Evolutionary conservation across 2,113 vertebrate genomes (phyloP).

Genomic region (Anoura caudifer): DNA sequence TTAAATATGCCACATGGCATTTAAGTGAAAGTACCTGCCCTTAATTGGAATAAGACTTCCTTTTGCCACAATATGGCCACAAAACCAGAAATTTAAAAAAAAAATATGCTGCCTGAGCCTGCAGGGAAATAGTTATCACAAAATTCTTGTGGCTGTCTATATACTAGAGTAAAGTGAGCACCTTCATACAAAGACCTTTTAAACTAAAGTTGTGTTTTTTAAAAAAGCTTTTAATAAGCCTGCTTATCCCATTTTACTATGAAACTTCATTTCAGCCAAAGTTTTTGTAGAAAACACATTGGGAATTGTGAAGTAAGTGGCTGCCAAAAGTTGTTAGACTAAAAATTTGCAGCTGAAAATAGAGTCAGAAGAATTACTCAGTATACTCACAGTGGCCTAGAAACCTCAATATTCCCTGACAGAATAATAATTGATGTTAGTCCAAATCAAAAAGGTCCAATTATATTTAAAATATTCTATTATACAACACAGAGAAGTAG

Average conservation of each 20-base stretch:
- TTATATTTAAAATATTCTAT: background rate
- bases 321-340: background rate
- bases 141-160: background rate
- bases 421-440: background rate
- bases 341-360: constrained; percentile 4
- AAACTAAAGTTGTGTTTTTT: background rate
- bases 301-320: background rate
- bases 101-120: background rate
- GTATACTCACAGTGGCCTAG: background rate
- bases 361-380: background rate
- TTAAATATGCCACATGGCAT: background rate
- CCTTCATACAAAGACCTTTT: background rate
- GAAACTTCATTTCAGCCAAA: background rate
- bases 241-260: background rate
- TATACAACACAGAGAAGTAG: background rate
- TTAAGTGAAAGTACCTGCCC: background rate
- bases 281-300: constrained; percentile 2
- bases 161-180: background rate
- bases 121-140: background rate
- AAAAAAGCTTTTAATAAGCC: background rate
- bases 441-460: background rate
- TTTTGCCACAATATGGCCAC: background rate
- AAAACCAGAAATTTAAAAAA: background rate
- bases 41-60: background rate
- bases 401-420: background rate